Evolutionary conservation across 1,140 invertebrate genomes (phyloP), one percentile per base, ranked within the genome.

Genomic region (Scaptomyza hsui): DNA sequence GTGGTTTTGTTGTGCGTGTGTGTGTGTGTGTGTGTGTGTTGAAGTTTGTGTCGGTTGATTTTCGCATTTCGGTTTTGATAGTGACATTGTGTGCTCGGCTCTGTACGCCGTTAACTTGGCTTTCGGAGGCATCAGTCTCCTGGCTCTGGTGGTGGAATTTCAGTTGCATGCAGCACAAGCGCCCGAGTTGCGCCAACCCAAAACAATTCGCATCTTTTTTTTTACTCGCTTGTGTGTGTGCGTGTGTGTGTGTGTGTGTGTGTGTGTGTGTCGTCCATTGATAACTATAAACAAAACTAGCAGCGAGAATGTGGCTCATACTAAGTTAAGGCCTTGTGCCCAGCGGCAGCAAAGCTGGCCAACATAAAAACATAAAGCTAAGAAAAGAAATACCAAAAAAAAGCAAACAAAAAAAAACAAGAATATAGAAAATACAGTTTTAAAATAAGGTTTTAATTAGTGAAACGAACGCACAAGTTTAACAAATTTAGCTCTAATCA

Each of bases 141-240:
- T 61, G 35, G 48, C 19, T 56, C 26, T 19, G 70, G 70, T 73
- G 71, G 71, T 73, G 64, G 45, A 70, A 63, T 44, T 70, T 69
- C 65, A 73, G 56, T 73, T 69, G 71, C 65, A 73, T 69, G 71
- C 65, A 73, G 24, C 65, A 42, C 12, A 56, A 63, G 65, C 71
- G 37, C 49, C 61, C 7, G 26, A 64, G 47, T 29, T 49, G 39
- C 57, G 49, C 37, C 67, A 70, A 48, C 70, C 70, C 48, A 61
- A 68, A 53, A 29, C 49, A 62, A 29, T 21, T 32, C 42, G 29
- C 63, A 65, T 16, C 26, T 18, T 48, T 60, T 35, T 35, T 60
- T 60, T 67, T 45, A 15, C 4, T 18, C 16, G 21, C 32, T 35
- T 13, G 26, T 6, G 24, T 6, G 24, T 26, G 26, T 29, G 6